Conservation (phyloP, 2,113 vertebrate species). For the Bungarus multicinctus region DNA sequence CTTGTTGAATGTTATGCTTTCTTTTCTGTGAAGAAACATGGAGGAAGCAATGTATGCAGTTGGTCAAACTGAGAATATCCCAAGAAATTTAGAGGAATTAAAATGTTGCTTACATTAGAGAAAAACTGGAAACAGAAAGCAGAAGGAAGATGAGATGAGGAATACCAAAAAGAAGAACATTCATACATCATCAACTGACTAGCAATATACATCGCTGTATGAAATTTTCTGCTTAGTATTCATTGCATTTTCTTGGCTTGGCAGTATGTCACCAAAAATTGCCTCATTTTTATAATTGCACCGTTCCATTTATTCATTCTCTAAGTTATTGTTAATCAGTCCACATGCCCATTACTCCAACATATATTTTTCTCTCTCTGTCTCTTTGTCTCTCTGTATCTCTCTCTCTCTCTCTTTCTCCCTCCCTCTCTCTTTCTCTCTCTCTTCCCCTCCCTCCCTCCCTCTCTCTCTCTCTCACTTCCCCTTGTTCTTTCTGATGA, state of each 20-base stretch:
- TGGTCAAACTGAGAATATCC: neutral
- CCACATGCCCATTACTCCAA: neutral
- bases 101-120: neutral
- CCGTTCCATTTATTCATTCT: neutral
- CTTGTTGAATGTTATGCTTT: too few species aligned
- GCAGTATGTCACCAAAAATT: neutral
- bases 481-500: neutral
- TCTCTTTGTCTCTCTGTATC: neutral
- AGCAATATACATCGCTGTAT: neutral
- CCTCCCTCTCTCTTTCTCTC: neutral
- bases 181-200: neutral
- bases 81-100: neutral
- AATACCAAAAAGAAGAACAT: neutral
- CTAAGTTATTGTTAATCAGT: neutral
- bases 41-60: neutral
- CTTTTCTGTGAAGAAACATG: neutral
- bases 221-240: neutral
- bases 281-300: neutral
- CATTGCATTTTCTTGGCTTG: neutral
- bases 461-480: neutral
- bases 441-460: neutral
- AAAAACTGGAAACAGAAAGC: neutral
- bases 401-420: neutral
- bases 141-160: constrained; percentile 1
- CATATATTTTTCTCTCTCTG: neutral